A percentile compares a stretch with the other conserved stretches of the same genome.
These are phyloP conservation scores for Gymnobelideus leadbeateri DNA, from an alignment of 2,113 vertebrate genomes.

Conservation along the genomic window DNA sequence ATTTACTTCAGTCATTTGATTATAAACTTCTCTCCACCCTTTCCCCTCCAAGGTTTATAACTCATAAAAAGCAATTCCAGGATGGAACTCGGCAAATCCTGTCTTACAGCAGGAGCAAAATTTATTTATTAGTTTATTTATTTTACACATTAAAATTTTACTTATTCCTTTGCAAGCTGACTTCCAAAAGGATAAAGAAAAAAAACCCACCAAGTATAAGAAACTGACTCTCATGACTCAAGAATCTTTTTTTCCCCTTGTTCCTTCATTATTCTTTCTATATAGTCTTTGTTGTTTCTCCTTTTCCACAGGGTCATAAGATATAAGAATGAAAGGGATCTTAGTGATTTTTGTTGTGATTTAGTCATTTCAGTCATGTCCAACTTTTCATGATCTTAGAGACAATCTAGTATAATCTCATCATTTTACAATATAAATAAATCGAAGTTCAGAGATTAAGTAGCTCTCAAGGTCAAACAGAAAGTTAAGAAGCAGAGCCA, in stretches of 20 bases:
- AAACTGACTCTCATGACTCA: not conserved
- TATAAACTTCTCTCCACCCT: not conserved
- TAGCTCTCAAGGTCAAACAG: not conserved
- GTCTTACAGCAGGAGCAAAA: conserved; percentile 28
- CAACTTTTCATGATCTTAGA: not conserved
- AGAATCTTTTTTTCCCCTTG: not conserved
- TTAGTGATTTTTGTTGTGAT: not conserved
- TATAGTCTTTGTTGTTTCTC: not conserved
- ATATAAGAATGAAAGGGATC: not conserved
- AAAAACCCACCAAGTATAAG: not conserved
- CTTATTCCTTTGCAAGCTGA: not conserved
- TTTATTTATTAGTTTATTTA: conserved; percentile 67
- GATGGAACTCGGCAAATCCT: conserved; percentile 57
- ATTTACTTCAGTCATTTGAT: not conserved
- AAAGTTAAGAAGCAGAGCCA: not conserved
- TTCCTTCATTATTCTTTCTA: not conserved
- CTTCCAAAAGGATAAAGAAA: not conserved
- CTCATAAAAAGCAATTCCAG: conserved; percentile 52
- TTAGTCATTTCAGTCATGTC: not conserved
- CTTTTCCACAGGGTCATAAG: not conserved
- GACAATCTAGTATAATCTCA: not conserved
- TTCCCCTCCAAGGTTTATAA: not conserved
- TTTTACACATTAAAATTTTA: conserved; percentile 37
- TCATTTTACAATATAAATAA: not conserved
- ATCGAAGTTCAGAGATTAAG: not conserved